Base-by-base conservation (phyloP, 2,888 invertebrate genomes). In the Epistrophe eligans region DNA sequence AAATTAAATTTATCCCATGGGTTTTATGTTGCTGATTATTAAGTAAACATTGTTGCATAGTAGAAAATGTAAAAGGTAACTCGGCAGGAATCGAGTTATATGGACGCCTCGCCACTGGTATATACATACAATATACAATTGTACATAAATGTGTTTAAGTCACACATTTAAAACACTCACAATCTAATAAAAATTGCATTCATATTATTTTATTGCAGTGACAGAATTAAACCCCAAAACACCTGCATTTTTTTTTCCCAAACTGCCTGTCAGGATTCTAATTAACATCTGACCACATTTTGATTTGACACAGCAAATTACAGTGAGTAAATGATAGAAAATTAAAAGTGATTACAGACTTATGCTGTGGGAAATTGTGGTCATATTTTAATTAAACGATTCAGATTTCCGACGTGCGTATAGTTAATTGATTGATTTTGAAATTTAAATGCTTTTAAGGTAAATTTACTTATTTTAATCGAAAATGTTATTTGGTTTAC, bases 281-380 rank as follows among this genome's bases (percentile, higher is more conserved):
- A 62, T 62, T 62, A 62, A 40, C 43, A 43, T 43, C 40, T 43
- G 10, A 43, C 62, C 62, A 62, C 62, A 62, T 24, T 62, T 62
- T 62, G 40, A 62, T 62, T 60, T 62, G 40, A 15, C 62, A 62
- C 15, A 19, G 17, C 40, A 32, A 55, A 62, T 58, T 17, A 38
- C 57, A 10, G 4, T 15, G 19, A 43, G 24, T 43, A 24, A 43
- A 28, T 62, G 43, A 62, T 62, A 8, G 62, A 62, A 62, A 43
- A 62, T 62, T 43, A 62, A 62, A 62, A 43, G 62, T 62, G 40
- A 62, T 62, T 62, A 62, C 43, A 24, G 24, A n/a, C 15, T 24
- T 38, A 58, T 58, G 24, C 40, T 62, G 3, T 62, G 3, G 62
- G 60, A 1, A 55, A 43, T 62, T 62, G 62, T 62, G 62, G 62